Conservation (phyloP, 2,888 invertebrate species). For the Fissipunctia ypsillon region DNA sequence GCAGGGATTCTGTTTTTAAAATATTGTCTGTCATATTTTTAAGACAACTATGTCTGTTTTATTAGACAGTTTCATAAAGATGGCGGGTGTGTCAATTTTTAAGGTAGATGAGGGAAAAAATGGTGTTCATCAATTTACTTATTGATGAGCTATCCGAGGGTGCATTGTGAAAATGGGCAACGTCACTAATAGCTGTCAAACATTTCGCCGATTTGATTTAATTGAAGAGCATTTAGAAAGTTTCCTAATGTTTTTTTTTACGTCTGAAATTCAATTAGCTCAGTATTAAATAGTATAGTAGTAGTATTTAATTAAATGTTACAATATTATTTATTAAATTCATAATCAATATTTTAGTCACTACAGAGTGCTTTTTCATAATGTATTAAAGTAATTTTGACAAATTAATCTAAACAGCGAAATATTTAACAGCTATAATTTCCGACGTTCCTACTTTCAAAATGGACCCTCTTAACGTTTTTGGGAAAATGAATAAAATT, state of each 20-base stretch:
- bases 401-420: not conserved
- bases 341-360: not conserved
- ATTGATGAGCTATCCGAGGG: too few species aligned
- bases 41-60: constrained; percentile 37
- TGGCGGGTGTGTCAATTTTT: not conserved
- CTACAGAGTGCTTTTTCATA: not conserved
- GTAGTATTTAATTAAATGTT: too few species aligned
- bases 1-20: constrained; percentile 48
- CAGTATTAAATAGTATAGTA: too few species aligned
- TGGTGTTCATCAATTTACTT: not conserved
- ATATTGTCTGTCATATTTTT: constrained; percentile 64
- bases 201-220: not conserved
- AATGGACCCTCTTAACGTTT: not conserved
- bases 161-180: not conserved
- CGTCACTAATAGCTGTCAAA: not conserved
- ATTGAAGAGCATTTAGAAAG: not conserved
- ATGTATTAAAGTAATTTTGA: too few species aligned
- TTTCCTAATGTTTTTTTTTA: not conserved
- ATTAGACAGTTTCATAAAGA: constrained; percentile 15
- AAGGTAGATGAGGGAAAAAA: not conserved
- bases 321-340: not conserved
- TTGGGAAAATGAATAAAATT: not conserved
- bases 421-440: not conserved
- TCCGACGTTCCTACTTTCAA: not conserved
- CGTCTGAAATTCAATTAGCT: not conserved